Evolutionary conservation across 2,888 invertebrate genomes (phyloP).

Genomic region (Mesorhabditis spiculigera): DNA sequence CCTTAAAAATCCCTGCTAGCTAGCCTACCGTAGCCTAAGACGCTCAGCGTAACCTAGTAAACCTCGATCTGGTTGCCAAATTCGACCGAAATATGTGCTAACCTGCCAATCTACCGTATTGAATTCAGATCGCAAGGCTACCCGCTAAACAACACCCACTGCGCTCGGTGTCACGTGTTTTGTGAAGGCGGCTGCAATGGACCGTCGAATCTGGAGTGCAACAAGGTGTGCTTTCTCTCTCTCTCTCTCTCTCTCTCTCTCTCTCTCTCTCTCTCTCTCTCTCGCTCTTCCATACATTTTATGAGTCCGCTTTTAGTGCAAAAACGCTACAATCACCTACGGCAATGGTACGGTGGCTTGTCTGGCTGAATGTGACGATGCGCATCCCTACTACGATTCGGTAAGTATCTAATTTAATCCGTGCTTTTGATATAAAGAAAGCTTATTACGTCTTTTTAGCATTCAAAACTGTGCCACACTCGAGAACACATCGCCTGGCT

Average conservation of each 20-base stretch:
- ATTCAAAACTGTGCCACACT: not conserved
- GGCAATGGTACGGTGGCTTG: not conserved
- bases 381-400: not conserved
- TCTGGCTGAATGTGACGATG: not conserved
- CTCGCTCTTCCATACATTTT: too few species aligned
- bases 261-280: too few species aligned
- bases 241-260: too few species aligned
- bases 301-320: conserved; percentile 2
- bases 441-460: not conserved
- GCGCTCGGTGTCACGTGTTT: not conserved
- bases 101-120: too few species aligned
- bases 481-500: not conserved
- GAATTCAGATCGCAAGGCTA: too few species aligned
- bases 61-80: too few species aligned
- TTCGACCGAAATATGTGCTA: too few species aligned
- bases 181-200: not conserved
- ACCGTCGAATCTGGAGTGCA: not conserved
- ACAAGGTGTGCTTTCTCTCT: not conserved
- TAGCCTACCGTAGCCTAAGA: too few species aligned
- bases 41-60: too few species aligned
- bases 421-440: too few species aligned
- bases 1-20: too few species aligned
- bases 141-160: not conserved
- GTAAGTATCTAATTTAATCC: not conserved
- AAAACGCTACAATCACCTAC: not conserved